Evolutionary conservation across 2,113 vertebrate species (phyloP).

Genomic region (Megaleporinus macrocephalus): DNA sequence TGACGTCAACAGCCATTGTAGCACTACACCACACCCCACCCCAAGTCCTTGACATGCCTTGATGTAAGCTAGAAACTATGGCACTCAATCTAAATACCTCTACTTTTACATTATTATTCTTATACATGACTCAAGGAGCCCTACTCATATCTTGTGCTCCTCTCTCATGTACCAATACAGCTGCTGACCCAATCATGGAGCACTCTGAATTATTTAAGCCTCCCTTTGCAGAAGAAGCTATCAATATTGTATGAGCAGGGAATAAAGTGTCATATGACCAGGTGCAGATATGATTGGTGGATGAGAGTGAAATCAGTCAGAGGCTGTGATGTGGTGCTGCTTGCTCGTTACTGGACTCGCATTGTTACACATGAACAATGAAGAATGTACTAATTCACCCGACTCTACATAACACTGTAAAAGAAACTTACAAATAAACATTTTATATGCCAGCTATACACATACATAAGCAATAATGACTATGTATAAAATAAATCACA

Average conservation of each 20-base stretch:
- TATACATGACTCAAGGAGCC: background rate
- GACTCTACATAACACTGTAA: background rate
- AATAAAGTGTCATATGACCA: slow-evolving; percentile 88
- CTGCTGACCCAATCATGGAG: slow-evolving; percentile 22
- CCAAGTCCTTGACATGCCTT: background rate
- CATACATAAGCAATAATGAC: background rate
- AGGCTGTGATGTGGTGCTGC: slow-evolving; percentile 69
- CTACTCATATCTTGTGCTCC: background rate
- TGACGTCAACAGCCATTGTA: background rate
- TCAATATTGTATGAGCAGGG: slow-evolving; percentile 64
- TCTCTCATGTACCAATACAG: slow-evolving; percentile 17
- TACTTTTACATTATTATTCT: background rate
- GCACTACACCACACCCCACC: background rate
- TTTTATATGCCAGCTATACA: background rate
- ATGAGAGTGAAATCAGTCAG: slow-evolving; percentile 81
- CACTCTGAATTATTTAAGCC: slow-evolving; percentile 47
- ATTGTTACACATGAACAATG: no score
- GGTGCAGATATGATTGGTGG: slow-evolving; percentile 82
- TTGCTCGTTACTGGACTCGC: background rate
- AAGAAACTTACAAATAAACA: background rate
- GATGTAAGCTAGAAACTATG: background rate
- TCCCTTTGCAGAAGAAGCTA: slow-evolving; percentile 38
- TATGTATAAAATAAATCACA: no score
- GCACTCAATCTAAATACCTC: background rate
- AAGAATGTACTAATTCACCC: background rate